Evolutionary conservation across 2,113 vertebrate genomes (phyloP).

Genomic region (Procavia capensis): DNA sequence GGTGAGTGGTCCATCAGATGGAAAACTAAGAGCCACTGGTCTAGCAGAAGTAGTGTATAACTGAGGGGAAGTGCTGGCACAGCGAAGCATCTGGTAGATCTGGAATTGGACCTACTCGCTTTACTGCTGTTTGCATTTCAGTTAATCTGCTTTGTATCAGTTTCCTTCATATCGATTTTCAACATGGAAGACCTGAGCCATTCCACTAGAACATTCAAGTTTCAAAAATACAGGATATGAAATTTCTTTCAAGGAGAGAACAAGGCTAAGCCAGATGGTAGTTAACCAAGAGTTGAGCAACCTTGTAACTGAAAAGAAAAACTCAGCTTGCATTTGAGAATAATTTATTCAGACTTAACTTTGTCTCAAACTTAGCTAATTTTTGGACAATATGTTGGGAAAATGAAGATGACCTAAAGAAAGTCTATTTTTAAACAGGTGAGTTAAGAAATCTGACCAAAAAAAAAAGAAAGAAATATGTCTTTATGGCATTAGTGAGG

Average conservation of each 20-base stretch:
- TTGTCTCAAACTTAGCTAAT: constrained; percentile 52
- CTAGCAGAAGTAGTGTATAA: background rate
- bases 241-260: constrained; percentile 67
- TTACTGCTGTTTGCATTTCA: background rate
- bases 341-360: constrained; percentile 45
- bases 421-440: background rate
- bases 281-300: background rate
- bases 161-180: background rate
- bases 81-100: background rate
- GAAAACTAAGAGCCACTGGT: background rate
- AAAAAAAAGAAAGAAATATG: background rate
- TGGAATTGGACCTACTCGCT: background rate
- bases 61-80: too few relatives aligned
- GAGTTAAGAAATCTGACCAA: background rate
- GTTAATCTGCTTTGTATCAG: background rate
- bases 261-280: constrained; percentile 63
- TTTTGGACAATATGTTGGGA: constrained; percentile 34
- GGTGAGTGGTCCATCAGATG: background rate
- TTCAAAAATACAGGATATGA: constrained; percentile 75
- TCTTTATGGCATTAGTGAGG: background rate
- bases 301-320: background rate
- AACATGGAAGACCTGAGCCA: background rate
- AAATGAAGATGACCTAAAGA: background rate
- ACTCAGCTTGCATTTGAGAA: background rate
- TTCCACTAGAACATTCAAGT: constrained; percentile 20